phyloP scores from a whole-genome alignment of 1,140 invertebrate species.

The Dolichoris vasculosae region DNA sequence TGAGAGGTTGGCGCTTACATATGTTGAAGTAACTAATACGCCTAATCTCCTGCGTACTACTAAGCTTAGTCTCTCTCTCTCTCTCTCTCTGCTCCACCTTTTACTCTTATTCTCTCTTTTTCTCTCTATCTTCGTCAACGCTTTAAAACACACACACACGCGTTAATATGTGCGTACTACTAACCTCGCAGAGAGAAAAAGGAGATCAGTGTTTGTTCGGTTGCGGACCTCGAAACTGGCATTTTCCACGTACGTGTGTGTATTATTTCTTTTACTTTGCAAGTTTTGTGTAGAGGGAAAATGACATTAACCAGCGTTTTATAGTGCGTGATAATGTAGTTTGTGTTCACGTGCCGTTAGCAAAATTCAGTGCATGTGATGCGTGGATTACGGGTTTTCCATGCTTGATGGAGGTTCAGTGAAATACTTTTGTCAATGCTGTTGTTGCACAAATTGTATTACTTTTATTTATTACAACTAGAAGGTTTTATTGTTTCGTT shows the following conservation, averaged over 20 bases:
- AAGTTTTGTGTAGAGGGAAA: not conserved
- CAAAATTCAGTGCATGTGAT: no score
- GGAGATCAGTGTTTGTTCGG: constrained; percentile 20
- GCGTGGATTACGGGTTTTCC: no score
- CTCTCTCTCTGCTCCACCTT: not conserved
- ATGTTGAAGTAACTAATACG: not conserved
- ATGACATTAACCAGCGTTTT: not conserved
- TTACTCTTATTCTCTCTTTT: not conserved
- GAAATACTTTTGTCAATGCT: no score
- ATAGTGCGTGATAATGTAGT: not conserved
- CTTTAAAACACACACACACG: not conserved
- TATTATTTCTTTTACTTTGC: not conserved
- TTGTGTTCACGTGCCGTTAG: not conserved
- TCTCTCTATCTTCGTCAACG: not conserved
- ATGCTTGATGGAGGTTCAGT: no score
- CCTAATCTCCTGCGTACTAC: not conserved
- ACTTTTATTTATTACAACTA: no score
- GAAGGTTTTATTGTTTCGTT: no score
- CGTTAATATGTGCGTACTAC: not conserved
- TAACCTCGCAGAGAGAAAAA: not conserved
- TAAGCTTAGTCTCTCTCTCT: not conserved
- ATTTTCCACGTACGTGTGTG: not conserved
- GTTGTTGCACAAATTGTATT: no score
- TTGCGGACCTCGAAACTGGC: not conserved
- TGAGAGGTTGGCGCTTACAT: not conserved